Percentiles rank a stretch among this genome's conserved stretches.
Evolutionary conservation across 2,797 vertebrate genomes (phyloP).

Genomic region (Lagodon rhomboides): DNA sequence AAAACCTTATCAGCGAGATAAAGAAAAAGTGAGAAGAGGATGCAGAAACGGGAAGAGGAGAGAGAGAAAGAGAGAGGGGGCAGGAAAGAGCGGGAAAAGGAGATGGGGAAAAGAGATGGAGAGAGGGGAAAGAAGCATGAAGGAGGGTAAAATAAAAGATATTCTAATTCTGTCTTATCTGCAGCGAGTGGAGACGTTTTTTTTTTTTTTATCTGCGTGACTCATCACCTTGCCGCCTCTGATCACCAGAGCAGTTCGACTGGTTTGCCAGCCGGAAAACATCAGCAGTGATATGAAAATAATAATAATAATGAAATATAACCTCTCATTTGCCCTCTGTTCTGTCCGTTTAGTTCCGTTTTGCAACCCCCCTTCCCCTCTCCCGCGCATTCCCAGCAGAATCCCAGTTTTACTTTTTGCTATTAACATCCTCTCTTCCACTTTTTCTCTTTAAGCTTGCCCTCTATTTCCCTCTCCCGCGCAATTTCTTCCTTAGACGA

Average conservation of each 20-base stretch:
- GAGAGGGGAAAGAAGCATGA: slow-evolving; percentile 4
- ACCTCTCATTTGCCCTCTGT: slow-evolving; percentile 24
- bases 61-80: slow-evolving; percentile 14
- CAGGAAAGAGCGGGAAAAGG: slow-evolving; percentile 8
- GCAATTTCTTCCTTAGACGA: slow-evolving; percentile 36
- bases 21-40: slow-evolving; percentile 58
- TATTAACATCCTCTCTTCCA: slow-evolving; percentile 32
- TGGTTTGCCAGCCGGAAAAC: slow-evolving; percentile 47
- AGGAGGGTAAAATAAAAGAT: slow-evolving; percentile 38
- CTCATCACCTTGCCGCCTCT: slow-evolving; percentile 36
- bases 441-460: slow-evolving; percentile 24
- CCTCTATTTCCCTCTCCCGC: slow-evolving; percentile 48
- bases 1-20: slow-evolving; percentile 67
- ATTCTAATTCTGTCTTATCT: slow-evolving; percentile 57
- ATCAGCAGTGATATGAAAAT: slow-evolving; percentile 16
- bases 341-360: slow-evolving; percentile 28
- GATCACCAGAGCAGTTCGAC: slow-evolving; percentile 49
- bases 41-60: slow-evolving; percentile 40
- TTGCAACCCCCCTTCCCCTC: slow-evolving; percentile 27
- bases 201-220: slow-evolving; percentile 33
- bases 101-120: background rate
- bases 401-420: slow-evolving; percentile 40
- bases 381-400: slow-evolving; percentile 28
- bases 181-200: slow-evolving; percentile 42
- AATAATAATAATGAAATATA: slow-evolving; percentile 7